phyloP scores from a whole-genome alignment of 2,888 invertebrate genomes.

The Leucoptera coffeella region DNA sequence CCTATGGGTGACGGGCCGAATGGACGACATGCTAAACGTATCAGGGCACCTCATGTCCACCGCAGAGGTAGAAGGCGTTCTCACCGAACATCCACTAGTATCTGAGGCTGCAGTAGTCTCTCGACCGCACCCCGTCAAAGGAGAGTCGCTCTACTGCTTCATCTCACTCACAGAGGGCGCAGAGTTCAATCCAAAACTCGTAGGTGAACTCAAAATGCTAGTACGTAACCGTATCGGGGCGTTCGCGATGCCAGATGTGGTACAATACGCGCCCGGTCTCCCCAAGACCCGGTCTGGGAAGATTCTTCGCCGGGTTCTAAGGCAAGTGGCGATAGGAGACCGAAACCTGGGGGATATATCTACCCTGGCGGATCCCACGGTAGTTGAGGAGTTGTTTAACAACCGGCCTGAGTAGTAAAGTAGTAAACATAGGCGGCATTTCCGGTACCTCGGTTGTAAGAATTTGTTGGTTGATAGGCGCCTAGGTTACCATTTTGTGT shows the following conservation, averaged over 20 bases:
- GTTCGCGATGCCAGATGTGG: conserved; percentile 90
- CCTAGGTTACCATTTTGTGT: too few relatives aligned
- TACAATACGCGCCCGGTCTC: conserved; percentile 89
- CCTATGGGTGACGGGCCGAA: conserved; percentile 92
- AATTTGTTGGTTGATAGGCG: too few relatives aligned
- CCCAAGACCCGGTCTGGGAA: conserved; percentile 98
- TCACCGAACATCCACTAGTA: conserved; percentile 71
- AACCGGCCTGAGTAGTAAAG: conserved; percentile 61
- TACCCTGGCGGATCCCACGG: conserved; percentile 88
- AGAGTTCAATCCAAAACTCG: conserved; percentile 62
- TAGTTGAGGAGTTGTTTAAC: conserved; percentile 75
- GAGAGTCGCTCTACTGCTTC: conserved; percentile 96
- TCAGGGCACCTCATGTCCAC: conserved; percentile 98
- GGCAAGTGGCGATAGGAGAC: conserved; percentile 90
- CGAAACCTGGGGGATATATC: conserved; percentile 87
- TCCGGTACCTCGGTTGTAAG: too few relatives aligned
- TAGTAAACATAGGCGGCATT: too few relatives aligned
- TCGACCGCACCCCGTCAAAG: conserved; percentile 90
- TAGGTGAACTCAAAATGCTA: conserved; percentile 65
- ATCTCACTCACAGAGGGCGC: conserved; percentile 81
- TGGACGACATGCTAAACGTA: conserved; percentile 98
- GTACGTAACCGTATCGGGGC: conserved; percentile 91
- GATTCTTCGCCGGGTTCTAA: conserved; percentile 92
- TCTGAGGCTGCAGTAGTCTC: conserved; percentile 96
- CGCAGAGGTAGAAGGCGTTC: conserved; percentile 83